Evolutionary conservation across 1,140 invertebrate genomes (phyloP), one percentile per base, ranked within the genome.

Genomic region (Atopsyche davidsoni): DNA sequence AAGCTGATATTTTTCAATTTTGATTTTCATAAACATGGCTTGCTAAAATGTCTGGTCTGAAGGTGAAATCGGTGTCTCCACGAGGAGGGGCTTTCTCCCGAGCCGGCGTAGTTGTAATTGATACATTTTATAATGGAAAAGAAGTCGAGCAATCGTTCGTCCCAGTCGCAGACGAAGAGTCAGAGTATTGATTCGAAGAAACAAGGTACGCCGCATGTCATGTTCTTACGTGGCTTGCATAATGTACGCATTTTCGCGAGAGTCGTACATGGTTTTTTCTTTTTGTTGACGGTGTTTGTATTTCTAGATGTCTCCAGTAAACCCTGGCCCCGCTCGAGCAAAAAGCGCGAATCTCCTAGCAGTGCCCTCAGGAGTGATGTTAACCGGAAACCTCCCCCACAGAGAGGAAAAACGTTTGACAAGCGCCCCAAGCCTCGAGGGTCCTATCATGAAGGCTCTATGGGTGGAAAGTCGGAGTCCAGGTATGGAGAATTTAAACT

Each of bases 401-500:
- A 83, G 63, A 81, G 81, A 64, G 64, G 63, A 64, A 76, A 70
- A 67, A 70, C 69, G 66, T 70, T 77, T 71, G 86, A 87, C 69
- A 88, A 87, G 73, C 80, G 85, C 73, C 83, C 86, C 64, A 78
- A 77, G 69, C 75, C 83, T 70, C 78, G 85, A 68, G 79, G 83
- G 70, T 62, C 74, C 62, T 70, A 77, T 74, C 67, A 76, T 75
- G 35, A 54, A 35, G 66, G 62, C 61, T 9, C 55, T 66, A 66
- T 77, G 73, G 62, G 78, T 84, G 66, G 82, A 84, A 76, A 81
- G 78, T 77, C 80, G 82, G 75, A 77, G 78, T 62, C 82, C 82
- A 70, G 83, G 83, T 78, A 79, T 3, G 21, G 16, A n/a, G n/a
- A n/a, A n/a, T n/a, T n/a, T n/a, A n/a, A n/a, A n/a, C n/a, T n/a